Evolutionary conservation across 2,797 vertebrate genomes (phyloP).

Genomic region (Pampus argenteus): DNA sequence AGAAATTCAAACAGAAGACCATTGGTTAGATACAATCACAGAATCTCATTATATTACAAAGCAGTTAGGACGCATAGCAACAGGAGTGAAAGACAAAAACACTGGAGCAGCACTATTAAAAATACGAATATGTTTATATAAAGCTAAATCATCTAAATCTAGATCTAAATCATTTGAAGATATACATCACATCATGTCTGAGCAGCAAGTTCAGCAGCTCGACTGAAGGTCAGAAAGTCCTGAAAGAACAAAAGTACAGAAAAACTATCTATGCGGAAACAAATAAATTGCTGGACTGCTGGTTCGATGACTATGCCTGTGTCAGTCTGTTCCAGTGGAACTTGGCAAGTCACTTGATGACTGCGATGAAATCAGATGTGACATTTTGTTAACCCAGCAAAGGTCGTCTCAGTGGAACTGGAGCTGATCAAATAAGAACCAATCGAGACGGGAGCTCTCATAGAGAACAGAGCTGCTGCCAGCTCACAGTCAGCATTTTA

Average conservation of each 20-base stretch:
- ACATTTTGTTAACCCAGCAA: conserved; percentile 76
- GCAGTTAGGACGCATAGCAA: background rate
- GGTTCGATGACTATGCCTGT: conserved; percentile 16
- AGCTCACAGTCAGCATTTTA: conserved; percentile 39
- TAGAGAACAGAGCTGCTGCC: conserved; percentile 29
- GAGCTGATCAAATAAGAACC: conserved; percentile 66
- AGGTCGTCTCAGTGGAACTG: conserved; percentile 61
- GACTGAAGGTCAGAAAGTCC: background rate
- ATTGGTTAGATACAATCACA: conserved; percentile 19
- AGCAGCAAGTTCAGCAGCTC: background rate
- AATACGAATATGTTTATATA: background rate
- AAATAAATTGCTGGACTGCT: conserved; percentile 8
- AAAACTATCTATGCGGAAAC: background rate
- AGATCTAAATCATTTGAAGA: background rate
- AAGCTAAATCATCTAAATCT: background rate
- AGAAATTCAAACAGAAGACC: conserved; percentile 28
- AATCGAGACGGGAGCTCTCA: conserved; percentile 25
- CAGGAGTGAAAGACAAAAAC: conserved; percentile 9
- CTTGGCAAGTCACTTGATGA: conserved; percentile 65
- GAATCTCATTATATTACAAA: conserved; percentile 29
- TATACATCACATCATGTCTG: background rate
- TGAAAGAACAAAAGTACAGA: background rate
- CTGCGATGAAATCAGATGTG: conserved; percentile 70
- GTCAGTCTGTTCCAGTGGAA: conserved; percentile 44
- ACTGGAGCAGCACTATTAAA: background rate